These are phyloP conservation scores for Nemotelus pantherinus DNA, from an alignment of 2,888 invertebrate species.

Conservation along the genomic window DNA sequence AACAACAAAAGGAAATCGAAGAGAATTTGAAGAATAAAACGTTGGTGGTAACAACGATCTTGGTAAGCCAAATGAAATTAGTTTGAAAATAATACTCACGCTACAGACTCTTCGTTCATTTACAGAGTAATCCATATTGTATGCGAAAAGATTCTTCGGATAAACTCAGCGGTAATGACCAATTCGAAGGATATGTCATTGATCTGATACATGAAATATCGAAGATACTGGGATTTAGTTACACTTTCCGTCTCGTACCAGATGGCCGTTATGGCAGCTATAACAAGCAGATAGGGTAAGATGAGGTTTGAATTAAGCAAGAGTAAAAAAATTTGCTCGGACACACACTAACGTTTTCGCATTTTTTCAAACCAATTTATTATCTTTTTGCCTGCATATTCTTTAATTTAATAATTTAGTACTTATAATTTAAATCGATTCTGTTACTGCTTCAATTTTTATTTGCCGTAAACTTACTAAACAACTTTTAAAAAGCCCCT, in stretches of 20 bases:
- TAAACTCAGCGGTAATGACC: slow-evolving; percentile 86
- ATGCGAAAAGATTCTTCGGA: slow-evolving; percentile 91
- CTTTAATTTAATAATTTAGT: not conserved
- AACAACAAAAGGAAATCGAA: slow-evolving; percentile 87
- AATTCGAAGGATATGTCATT: slow-evolving; percentile 94
- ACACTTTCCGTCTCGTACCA: slow-evolving; percentile 84
- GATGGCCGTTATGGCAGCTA: slow-evolving; percentile 86
- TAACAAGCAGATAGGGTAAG: slow-evolving; percentile 74
- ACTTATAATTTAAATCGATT: not conserved
- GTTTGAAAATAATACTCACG: not conserved
- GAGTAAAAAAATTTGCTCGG: not conserved
- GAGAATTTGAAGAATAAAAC: slow-evolving; percentile 93
- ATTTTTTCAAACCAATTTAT: not conserved
- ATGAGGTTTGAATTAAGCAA: not conserved
- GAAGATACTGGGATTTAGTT: slow-evolving; percentile 85
- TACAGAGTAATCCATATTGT: slow-evolving; percentile 93
- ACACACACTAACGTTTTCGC: not conserved
- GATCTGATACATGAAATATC: slow-evolving; percentile 95
- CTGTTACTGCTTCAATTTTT: not conserved
- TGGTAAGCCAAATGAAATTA: slow-evolving; percentile 71
- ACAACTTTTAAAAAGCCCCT: not conserved
- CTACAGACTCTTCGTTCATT: slow-evolving; percentile 24
- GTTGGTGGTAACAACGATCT: slow-evolving; percentile 87
- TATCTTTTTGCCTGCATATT: no score
- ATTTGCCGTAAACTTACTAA: not conserved